Evolutionary conservation across 2,113 vertebrate species (phyloP), one percentile per base, ranked within the genome.

Genomic region (Nerophis lumbriciformis): DNA sequence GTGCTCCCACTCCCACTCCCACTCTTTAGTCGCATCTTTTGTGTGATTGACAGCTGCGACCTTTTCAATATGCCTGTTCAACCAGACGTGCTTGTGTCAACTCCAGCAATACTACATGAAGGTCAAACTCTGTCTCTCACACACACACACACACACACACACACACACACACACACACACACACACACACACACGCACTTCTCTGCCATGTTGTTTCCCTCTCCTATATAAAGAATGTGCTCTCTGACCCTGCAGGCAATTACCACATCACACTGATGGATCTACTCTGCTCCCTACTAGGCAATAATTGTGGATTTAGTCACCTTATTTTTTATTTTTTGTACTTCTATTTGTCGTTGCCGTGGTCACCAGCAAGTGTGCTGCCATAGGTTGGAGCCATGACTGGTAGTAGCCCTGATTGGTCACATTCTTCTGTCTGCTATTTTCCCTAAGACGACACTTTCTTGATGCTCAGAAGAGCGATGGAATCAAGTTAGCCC

Each of bases 21-120:
- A 21, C 60, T 59, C 60, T 66, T 75, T 56, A 14, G 62, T 57
- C 53, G 54, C 11, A n/a, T 73, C 36, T 59, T 39, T 67, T 66
- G 64, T 74, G 63, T 88, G 88, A 89, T 68, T 88, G 89, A 88
- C 90, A 90, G 88, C 77, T 76, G 63, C 88, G 88, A 90, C 90
- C 89, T 91, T 91, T 91, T 91, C 83, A 90, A 85, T 88, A 90
- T 91, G 87, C 88, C 78, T 78, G 86, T 83, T 87, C 83, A 85
- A 87, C 81, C 81, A 87, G 85, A 90, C 82, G 71, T 81, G 74
- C 83, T 65, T 87, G 84, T 90, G 90, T 90, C 90, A 88, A 87
- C 85, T 85, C 65, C 76, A 75, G 84, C 82, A 83, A 81, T 77
- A 78, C 83, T 84, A 86, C 85, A 89, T 83, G 85, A 88, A 90